Evolutionary conservation across 2,888 invertebrate genomes (phyloP).

Genomic region (Rhagonycha lutea): DNA sequence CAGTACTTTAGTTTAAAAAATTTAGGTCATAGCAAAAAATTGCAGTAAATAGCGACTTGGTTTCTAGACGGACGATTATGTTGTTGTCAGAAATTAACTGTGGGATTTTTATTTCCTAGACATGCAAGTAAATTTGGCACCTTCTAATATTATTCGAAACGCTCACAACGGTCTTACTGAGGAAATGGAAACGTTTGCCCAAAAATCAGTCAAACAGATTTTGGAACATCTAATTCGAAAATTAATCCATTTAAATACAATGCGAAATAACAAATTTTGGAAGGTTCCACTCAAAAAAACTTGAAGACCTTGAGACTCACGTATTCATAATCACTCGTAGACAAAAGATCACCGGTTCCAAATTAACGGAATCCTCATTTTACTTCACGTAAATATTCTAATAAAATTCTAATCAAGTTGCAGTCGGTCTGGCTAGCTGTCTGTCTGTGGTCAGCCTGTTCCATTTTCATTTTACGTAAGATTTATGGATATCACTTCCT

Average conservation of each 20-base stretch:
- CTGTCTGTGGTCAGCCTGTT: no score
- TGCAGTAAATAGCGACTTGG: neutral
- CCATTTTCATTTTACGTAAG: no score
- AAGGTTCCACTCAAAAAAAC: no score
- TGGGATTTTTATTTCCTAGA: neutral
- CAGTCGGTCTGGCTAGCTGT: neutral
- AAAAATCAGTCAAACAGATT: no score
- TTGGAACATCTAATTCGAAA: no score
- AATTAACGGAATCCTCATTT: no score
- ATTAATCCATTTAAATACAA: no score
- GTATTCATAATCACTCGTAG: no score
- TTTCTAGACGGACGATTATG: conserved; percentile 1
- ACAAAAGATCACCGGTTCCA: no score
- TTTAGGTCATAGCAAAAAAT: neutral
- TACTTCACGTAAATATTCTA: neutral
- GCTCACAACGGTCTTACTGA: neutral
- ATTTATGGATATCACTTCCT: neutral
- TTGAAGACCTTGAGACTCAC: no score
- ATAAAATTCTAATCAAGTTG: neutral
- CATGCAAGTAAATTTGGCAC: neutral
- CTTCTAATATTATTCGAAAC: neutral
- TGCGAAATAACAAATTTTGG: no score
- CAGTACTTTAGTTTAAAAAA: neutral
- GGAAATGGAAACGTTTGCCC: no score
- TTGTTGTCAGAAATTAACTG: neutral